These are phyloP conservation scores for Folsomia candida DNA, from an alignment of 2,888 invertebrate genomes.

Conservation along the genomic window DNA sequence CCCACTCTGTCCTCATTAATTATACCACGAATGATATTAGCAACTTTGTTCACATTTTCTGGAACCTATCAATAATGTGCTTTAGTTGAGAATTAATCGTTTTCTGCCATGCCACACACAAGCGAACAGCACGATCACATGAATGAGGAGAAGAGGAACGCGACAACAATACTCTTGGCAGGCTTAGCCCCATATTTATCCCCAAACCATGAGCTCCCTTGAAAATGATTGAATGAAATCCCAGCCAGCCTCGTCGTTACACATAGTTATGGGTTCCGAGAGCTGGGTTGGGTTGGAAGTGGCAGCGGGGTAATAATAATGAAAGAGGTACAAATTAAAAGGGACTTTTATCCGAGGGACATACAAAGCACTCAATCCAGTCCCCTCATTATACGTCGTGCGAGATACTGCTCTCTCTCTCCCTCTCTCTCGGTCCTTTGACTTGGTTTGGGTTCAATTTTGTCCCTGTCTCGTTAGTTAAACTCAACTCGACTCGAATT, in stretches of 20 bases:
- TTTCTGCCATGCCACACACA: neutral
- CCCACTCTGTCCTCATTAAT: constrained; percentile 10
- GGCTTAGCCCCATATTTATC: neutral
- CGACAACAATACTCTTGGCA: neutral
- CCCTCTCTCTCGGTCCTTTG: neutral
- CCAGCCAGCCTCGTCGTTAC: neutral
- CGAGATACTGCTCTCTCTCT: neutral
- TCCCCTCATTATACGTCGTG: neutral
- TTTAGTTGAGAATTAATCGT: constrained; percentile 1
- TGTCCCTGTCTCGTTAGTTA: neutral
- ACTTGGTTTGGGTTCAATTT: neutral
- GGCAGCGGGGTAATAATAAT: neutral
- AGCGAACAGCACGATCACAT: neutral
- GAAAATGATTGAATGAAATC: neutral
- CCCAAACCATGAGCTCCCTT: neutral
- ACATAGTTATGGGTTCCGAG: neutral
- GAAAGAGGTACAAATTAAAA: constrained; percentile 2
- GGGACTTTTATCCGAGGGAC: neutral
- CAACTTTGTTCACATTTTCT: constrained; percentile 6
- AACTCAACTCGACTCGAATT: neutral
- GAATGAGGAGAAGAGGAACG: neutral
- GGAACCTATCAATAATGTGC: constrained; percentile 2
- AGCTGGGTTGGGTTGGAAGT: neutral
- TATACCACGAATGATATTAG: constrained; percentile 16
- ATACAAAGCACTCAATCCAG: neutral